Evolutionary conservation across 2,797 vertebrate species (phyloP).

Genomic region (Streptopelia turtur): DNA sequence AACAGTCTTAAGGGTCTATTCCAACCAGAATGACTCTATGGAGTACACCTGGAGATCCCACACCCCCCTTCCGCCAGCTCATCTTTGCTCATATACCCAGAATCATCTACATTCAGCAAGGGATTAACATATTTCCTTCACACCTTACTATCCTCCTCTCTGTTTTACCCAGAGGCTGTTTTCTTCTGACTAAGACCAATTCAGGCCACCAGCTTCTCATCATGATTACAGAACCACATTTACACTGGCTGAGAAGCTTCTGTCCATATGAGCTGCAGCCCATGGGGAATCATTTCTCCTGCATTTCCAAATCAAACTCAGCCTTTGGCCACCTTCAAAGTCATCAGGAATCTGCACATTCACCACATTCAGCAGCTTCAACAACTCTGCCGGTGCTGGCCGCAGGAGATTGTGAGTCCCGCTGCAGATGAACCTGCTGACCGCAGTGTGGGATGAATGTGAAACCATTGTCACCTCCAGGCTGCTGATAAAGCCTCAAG

Average conservation of each 20-base stretch:
- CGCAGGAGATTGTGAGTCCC: not conserved
- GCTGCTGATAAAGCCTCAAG: not conserved
- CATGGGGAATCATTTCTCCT: not conserved
- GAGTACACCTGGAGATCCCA: not conserved
- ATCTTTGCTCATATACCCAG: rapidly evolving
- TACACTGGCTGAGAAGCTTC: not conserved
- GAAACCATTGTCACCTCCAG: not conserved
- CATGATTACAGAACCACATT: not conserved
- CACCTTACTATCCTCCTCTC: not conserved
- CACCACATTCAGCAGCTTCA: not conserved
- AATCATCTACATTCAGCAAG: not conserved
- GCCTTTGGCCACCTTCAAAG: not conserved
- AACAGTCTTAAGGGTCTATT: no score
- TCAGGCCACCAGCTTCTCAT: not conserved
- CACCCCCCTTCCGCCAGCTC: not conserved
- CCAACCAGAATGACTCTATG: no score
- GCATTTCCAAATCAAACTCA: not conserved
- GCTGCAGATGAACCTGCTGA: not conserved
- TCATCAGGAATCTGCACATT: not conserved
- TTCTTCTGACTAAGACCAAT: not conserved
- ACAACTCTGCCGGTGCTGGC: not conserved
- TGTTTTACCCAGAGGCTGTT: not conserved
- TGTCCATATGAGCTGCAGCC: not conserved
- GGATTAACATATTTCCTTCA: not conserved
- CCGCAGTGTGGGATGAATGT: not conserved